Conservation (phyloP, 1,140 invertebrate species). For the Rhagoletis pomonella region DNA sequence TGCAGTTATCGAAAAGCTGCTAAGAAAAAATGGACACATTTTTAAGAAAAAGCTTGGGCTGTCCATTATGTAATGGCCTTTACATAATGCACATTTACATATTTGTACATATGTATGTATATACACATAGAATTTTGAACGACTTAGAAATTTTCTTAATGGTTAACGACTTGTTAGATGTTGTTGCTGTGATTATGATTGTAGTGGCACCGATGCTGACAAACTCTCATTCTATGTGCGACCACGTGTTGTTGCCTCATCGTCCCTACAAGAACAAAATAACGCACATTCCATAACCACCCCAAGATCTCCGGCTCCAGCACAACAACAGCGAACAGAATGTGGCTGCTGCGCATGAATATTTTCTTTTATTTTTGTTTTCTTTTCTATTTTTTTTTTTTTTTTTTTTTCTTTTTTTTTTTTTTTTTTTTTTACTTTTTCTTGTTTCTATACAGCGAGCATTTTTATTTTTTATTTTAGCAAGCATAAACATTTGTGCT, state of each 20-base stretch:
- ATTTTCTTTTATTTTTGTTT: slow-evolving; percentile 30
- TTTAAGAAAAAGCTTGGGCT: not conserved
- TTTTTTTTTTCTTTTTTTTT: not conserved
- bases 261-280: not conserved
- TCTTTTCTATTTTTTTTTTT: no score
- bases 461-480: not conserved
- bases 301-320: slow-evolving; percentile 39
- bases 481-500: not conserved
- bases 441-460: not conserved
- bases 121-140: no score
- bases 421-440: not conserved
- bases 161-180: not conserved
- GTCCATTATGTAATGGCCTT: not conserved
- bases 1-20: not conserved
- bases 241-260: slow-evolving; percentile 12
- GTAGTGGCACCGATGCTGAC: not conserved
- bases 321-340: slow-evolving; percentile 7
- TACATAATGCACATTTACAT: slow-evolving; percentile 12
- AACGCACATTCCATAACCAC: slow-evolving; percentile 12
- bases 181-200: slow-evolving; percentile 22
- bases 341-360: slow-evolving; percentile 51
- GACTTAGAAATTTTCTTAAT: slow-evolving; percentile 19
- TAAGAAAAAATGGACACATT: not conserved
- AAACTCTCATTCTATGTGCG: not conserved
- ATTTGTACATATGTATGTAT: no score